Evolutionary conservation across 2,113 vertebrate species (phyloP).

Genomic region (Balaenoptera acutorostrata): DNA sequence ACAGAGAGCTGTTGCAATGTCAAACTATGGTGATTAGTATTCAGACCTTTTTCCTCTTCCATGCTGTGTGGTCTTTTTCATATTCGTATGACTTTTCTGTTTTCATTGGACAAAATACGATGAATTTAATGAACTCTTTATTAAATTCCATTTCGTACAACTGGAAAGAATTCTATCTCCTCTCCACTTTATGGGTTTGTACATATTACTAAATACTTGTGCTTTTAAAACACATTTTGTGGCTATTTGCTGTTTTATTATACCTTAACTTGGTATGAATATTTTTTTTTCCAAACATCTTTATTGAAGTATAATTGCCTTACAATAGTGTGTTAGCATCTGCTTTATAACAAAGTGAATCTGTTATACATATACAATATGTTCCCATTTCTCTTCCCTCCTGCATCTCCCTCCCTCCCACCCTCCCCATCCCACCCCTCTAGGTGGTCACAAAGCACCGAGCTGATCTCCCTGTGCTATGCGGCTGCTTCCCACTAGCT

Average conservation of each 20-base stretch:
- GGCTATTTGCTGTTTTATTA: neutral
- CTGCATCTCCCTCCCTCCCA: no score
- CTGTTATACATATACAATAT: no score
- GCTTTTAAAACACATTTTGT: neutral
- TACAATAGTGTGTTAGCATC: no score
- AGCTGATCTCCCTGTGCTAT: no score
- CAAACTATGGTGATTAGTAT: conserved; percentile 41
- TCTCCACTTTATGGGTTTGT: conserved; percentile 35
- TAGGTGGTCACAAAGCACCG: no score
- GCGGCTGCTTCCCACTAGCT: no score
- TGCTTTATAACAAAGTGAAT: no score
- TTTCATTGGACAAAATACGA: conserved; percentile 67
- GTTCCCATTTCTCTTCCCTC: no score
- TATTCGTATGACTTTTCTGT: conserved; percentile 61
- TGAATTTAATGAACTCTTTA: conserved; percentile 69
- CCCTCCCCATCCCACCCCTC: no score
- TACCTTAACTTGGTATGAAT: neutral
- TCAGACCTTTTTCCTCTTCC: conserved; percentile 47
- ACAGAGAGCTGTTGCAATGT: neutral
- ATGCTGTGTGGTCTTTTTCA: conserved; percentile 33
- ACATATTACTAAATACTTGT: conserved; percentile 44
- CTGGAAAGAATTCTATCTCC: conserved; percentile 61
- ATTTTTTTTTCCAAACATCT: neutral
- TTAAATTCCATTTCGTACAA: conserved; percentile 75
- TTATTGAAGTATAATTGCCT: no score